These are phyloP conservation scores for Lemur catta DNA, from an alignment of 2,797 vertebrate genomes.

Conservation along the genomic window DNA sequence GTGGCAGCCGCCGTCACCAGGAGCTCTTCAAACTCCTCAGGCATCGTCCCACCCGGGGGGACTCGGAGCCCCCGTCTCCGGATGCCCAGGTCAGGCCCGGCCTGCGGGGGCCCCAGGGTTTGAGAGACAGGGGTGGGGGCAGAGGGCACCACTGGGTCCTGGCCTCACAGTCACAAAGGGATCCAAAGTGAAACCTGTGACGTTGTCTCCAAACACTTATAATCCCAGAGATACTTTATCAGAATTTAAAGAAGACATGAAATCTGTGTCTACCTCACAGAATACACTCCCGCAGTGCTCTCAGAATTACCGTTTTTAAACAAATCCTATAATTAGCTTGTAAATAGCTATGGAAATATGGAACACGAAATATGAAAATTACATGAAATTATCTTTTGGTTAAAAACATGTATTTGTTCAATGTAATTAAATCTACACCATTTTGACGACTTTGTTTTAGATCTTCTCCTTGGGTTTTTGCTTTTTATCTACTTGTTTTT, in stretches of 20 bases:
- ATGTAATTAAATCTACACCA: not conserved
- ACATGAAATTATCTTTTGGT: not conserved
- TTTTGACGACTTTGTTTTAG: not conserved
- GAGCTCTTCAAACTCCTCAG: not conserved
- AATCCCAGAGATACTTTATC: not conserved
- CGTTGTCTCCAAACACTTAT: not conserved
- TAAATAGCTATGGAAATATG: not conserved
- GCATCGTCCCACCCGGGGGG: not conserved
- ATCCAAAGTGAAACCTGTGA: no score
- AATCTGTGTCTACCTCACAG: no score
- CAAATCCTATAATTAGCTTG: not conserved
- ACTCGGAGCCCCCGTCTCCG: not conserved
- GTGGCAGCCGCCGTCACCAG: no score
- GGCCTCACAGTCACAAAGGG: not conserved
- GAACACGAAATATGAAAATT: not conserved
- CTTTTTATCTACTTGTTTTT: not conserved
- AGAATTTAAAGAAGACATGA: not conserved
- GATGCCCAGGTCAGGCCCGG: no score
- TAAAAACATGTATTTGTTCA: not conserved
- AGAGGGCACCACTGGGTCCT: not conserved
- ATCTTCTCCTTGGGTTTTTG: not conserved
- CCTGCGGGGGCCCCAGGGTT: no score
- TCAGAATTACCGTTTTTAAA: not conserved
- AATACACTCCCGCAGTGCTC: fast-evolving
- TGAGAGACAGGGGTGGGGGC: not conserved